Conservation (phyloP, 2,888 invertebrate genomes). For the Orchestes rusci region DNA sequence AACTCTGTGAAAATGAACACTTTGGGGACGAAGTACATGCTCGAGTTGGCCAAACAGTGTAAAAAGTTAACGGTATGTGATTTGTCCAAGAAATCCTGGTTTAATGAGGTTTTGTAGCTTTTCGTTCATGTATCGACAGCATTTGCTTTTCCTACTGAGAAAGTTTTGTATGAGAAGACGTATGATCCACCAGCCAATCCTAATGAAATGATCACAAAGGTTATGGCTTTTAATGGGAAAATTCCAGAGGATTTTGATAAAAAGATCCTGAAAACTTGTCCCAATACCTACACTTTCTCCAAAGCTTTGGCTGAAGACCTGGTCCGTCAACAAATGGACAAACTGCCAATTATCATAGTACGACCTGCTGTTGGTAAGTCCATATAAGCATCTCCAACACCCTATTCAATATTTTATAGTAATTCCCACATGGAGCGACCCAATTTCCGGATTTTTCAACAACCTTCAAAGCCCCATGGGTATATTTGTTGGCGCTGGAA, state of each 20-base stretch:
- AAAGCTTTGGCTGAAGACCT: constrained; percentile 84
- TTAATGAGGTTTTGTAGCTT: constrained; percentile 24
- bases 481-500: constrained; percentile 69
- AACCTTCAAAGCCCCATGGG: constrained; percentile 88
- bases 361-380: constrained; percentile 73
- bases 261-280: constrained; percentile 43
- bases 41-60: constrained; percentile 36
- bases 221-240: constrained; percentile 1
- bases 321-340: constrained; percentile 67
- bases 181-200: constrained; percentile 55
- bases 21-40: constrained; percentile 38
- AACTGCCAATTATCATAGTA: constrained; percentile 72
- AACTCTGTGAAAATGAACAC: constrained; percentile 59
- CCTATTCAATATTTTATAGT: constrained; percentile 47
- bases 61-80: constrained; percentile 41
- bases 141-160: constrained; percentile 81
- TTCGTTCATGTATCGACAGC: constrained; percentile 87
- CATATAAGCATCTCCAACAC: not conserved
- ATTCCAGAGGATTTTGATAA: not conserved
- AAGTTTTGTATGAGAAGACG: constrained; percentile 66
- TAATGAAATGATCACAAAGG: constrained; percentile 29
- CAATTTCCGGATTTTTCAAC: constrained; percentile 83
- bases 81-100: not conserved
- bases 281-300: constrained; percentile 91
- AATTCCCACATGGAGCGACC: constrained; percentile 68